phyloP scores from a whole-genome alignment of 2,113 vertebrate genomes.

The Pycnonotus jocosus region DNA sequence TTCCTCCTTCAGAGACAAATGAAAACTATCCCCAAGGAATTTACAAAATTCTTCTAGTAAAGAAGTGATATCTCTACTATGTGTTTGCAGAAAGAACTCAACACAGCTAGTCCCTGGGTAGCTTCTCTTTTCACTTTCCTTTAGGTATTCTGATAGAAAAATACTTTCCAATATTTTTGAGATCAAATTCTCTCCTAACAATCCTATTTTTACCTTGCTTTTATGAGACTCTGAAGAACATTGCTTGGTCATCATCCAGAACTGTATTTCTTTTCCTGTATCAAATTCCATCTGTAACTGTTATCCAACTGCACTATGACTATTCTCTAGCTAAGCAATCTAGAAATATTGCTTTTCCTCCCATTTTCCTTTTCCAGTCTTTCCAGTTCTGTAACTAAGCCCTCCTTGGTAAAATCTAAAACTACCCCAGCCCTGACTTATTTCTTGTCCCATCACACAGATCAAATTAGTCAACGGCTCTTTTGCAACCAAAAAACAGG shows the following conservation, averaged over 20 bases:
- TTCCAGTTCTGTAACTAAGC: neutral
- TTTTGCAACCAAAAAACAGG: neutral
- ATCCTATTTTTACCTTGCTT: neutral
- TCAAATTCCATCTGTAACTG: neutral
- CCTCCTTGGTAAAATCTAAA: neutral
- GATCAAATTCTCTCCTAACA: neutral
- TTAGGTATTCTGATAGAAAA: neutral
- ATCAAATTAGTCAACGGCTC: neutral
- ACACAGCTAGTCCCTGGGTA: neutral
- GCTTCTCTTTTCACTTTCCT: neutral
- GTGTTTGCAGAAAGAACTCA: neutral
- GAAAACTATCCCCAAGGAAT: neutral
- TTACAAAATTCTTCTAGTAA: neutral
- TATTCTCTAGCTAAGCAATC: neutral
- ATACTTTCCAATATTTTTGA: neutral
- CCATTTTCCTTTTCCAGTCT: neutral
- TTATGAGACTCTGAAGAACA: neutral
- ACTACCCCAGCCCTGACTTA: neutral
- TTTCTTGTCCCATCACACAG: neutral
- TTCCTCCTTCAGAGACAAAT: neutral
- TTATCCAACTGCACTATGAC: neutral
- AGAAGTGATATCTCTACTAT: neutral
- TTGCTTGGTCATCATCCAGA: neutral
- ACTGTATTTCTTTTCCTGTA: neutral
- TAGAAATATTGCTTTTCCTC: neutral